A percentile compares a stretch with the other conserved stretches of the same genome.
phyloP scores from a whole-genome alignment of 1,140 invertebrate species.

The Homalodisca vitripennis region DNA sequence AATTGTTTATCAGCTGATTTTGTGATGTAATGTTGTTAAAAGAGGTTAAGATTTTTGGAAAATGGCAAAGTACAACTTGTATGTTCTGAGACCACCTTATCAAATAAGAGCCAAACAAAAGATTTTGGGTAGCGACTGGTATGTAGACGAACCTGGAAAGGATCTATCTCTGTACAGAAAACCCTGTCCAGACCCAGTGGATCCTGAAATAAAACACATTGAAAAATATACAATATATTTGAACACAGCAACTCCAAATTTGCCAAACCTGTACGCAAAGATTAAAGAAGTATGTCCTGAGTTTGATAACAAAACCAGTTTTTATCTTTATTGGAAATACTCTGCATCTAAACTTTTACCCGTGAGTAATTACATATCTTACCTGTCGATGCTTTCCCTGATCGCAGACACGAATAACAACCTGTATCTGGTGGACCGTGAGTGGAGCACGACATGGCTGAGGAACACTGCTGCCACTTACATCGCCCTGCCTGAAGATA shows the following conservation, averaged over 20 bases:
- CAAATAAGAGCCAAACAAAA: constrained; percentile 10
- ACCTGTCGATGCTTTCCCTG: constrained; percentile 10
- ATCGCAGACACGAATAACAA: constrained; percentile 1
- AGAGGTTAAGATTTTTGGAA: too few relatives aligned
- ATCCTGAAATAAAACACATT: background rate
- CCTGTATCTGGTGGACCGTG: constrained; percentile 5
- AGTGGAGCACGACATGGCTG: background rate
- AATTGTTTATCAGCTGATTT: too few relatives aligned
- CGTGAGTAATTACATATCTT: constrained; percentile 8
- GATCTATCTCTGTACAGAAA: background rate
- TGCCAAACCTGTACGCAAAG: background rate
- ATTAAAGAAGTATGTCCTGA: constrained; percentile 12
- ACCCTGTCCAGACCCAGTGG: background rate
- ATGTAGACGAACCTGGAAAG: background rate
- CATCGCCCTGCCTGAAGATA: background rate
- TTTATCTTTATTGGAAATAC: constrained; percentile 6
- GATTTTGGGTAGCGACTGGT: constrained; percentile 2
- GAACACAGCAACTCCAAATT: background rate
- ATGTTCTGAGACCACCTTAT: constrained; percentile 7
- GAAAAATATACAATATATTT: constrained; percentile 8
- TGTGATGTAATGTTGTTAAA: too few relatives aligned
- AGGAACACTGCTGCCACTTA: background rate
- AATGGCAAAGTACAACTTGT: constrained; percentile 8
- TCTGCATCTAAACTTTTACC: constrained; percentile 5
- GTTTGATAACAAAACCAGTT: background rate